Base-by-base conservation (phyloP, 2,888 invertebrate genomes). In the Euzophera pinguis region DNA sequence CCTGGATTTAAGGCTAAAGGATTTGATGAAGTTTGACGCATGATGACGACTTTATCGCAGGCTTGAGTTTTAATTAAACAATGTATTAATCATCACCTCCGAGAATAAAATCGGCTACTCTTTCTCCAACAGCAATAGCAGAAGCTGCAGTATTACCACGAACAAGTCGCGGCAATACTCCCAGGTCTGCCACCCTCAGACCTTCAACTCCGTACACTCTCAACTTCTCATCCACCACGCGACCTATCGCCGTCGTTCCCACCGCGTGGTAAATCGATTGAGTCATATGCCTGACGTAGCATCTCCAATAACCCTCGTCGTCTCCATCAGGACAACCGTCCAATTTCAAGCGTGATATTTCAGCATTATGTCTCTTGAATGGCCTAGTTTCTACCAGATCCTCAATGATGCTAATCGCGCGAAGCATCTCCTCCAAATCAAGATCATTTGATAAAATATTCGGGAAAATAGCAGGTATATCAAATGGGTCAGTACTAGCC, bases 201-300 rank as follows among this genome's bases (percentile, higher is more conserved):
- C 62, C 41, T 3, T 51, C 49, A 54, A 78, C 64, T 9, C 78
- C 73, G 12, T 50, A 64, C 63, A 85, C 84, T 9, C 75, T 68
- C 54, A 84, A 62, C 14, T 59, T 54, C 37, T 41, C 61, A 58
- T 81, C 82, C 55, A 82, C 47, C 58, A 78, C 84, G n/a, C 50
- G 16, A 1, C 75, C 78, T 52, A 83, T 54, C 43, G 71, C 65
- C 37, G 69, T 65, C 50, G 82, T 75, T 43, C 85, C 84, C 53
- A 63, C 70, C 32, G 82, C 67, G 61, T 84, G 84, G 60, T 63
- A 75, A 52, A 68, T 74, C 16, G 77, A 58, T 45, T 62, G 64
- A 53, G 84, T 81, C 77, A 84, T 64, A 58, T 81, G 78, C 9
- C 77, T 70, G 48, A 55, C 64, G 64, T 81, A 84, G 58, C 85